Conservation (phyloP, 2,797 vertebrate genomes). For the Molossus alvarezi region DNA sequence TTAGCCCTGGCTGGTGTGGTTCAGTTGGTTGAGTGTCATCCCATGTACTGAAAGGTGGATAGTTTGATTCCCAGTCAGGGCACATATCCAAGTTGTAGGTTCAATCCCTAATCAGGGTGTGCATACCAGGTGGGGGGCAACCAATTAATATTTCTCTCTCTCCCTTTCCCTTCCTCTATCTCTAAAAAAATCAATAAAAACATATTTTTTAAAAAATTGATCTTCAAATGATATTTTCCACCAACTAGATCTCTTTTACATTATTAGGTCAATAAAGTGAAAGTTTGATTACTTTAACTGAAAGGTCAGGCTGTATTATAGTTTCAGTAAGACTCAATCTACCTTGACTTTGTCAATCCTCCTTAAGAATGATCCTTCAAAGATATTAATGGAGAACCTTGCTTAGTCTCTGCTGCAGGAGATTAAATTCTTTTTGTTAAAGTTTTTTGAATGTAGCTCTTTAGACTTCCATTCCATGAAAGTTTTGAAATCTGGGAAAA, state of each 20-base stretch:
- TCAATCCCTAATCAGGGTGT: too few relatives aligned
- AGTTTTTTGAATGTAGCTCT: not conserved
- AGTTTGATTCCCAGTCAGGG: too few relatives aligned
- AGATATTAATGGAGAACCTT: not conserved
- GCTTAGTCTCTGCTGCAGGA: not conserved
- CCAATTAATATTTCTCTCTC: too few relatives aligned
- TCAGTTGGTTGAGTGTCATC: too few relatives aligned
- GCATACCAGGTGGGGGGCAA: too few relatives aligned
- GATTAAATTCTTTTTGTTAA: not conserved
- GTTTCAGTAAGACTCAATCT: not conserved
- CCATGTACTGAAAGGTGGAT: too few relatives aligned
- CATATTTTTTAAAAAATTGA: too few relatives aligned
- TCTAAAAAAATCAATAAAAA: too few relatives aligned
- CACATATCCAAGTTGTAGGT: too few relatives aligned
- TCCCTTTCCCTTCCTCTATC: too few relatives aligned
- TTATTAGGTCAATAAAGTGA: not conserved
- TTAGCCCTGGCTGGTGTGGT: not conserved
- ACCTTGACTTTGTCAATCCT: not conserved
- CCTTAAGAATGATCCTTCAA: not conserved
- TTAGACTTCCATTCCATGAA: not conserved
- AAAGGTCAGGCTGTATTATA: not conserved
- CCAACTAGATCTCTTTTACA: not conserved
- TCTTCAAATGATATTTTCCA: not conserved
- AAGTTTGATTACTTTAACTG: not conserved
- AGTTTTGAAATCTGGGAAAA: not conserved